These are phyloP conservation scores for Psococerastis gibbosa DNA, from an alignment of 2,888 invertebrate species.

Conservation along the genomic window DNA sequence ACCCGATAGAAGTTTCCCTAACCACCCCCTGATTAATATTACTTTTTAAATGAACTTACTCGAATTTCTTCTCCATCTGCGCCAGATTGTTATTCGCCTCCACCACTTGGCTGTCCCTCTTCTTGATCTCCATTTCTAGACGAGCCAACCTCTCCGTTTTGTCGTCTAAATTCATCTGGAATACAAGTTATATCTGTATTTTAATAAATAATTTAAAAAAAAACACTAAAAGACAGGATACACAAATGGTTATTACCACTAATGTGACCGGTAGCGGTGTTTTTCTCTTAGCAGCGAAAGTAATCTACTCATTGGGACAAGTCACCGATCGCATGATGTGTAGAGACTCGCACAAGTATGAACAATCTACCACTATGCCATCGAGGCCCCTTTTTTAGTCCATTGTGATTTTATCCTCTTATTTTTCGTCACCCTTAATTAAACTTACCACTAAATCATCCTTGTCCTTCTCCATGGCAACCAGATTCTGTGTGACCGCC, in stretches of 20 bases:
- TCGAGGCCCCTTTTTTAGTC: too few relatives aligned
- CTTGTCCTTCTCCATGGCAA: conserved; percentile 48
- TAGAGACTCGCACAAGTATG: too few relatives aligned
- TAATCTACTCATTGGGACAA: too few relatives aligned
- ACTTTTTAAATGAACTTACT: conserved; percentile 21
- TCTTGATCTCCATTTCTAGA: conserved; percentile 43
- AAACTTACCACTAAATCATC: conserved; percentile 38
- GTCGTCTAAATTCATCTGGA: conserved; percentile 45
- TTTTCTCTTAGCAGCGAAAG: too few relatives aligned
- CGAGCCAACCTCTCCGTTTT: conserved; percentile 48
- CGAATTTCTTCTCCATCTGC: conserved; percentile 36
- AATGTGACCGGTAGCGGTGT: too few relatives aligned
- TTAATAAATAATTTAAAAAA: too few relatives aligned
- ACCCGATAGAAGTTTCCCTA: too few relatives aligned
- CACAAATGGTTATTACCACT: too few relatives aligned
- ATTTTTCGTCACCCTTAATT: conserved; percentile 9
- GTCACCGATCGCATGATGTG: too few relatives aligned
- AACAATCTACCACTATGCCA: too few relatives aligned
- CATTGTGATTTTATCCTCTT: neutral
- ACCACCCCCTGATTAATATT: conserved; percentile 8
- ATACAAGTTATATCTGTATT: too few relatives aligned
- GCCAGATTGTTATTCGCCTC: conserved; percentile 34
- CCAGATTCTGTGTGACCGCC: conserved; percentile 39
- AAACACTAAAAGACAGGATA: too few relatives aligned
- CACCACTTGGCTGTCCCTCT: conserved; percentile 34